These are phyloP conservation scores for Busseola fusca DNA, from an alignment of 2,888 invertebrate genomes.

Conservation along the genomic window DNA sequence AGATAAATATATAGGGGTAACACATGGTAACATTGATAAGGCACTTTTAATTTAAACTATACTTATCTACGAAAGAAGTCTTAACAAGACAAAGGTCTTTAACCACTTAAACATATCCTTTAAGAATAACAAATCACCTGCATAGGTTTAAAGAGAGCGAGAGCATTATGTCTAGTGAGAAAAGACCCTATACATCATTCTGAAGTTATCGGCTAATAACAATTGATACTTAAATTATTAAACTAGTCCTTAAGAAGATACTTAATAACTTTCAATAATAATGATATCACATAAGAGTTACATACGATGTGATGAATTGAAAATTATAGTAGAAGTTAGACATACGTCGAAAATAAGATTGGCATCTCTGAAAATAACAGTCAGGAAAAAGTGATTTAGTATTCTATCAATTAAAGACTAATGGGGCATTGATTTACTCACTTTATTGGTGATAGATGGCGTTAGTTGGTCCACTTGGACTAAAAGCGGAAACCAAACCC, in stretches of 20 bases:
- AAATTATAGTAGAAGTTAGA: conserved; percentile 16
- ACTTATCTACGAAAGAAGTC: conserved; percentile 29
- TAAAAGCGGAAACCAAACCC: too few species aligned
- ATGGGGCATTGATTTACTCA: conserved; percentile 1
- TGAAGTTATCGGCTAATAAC: conserved; percentile 53
- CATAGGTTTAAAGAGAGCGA: conserved; percentile 42
- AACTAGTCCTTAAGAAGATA: conserved; percentile 44
- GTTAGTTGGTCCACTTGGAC: neutral
- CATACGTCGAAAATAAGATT: conserved; percentile 9
- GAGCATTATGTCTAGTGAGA: conserved; percentile 7
- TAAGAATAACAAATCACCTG: conserved; percentile 13
- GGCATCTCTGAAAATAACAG: neutral
- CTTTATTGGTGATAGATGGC: conserved; percentile 12
- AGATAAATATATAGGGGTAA: conserved; percentile 51
- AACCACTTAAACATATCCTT: conserved; percentile 20
- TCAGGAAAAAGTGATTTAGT: neutral
- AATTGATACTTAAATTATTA: conserved; percentile 48
- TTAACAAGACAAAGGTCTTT: conserved; percentile 17
- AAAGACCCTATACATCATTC: conserved; percentile 22
- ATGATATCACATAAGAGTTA: conserved; percentile 64
- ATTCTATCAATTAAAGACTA: conserved; percentile 5
- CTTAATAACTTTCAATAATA: conserved; percentile 51
- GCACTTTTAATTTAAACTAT: conserved; percentile 38
- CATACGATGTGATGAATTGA: conserved; percentile 55
- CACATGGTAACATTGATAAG: conserved; percentile 57